Evolutionary conservation across 1,140 invertebrate genomes (phyloP).

Genomic region (Steinernema khuongi): DNA sequence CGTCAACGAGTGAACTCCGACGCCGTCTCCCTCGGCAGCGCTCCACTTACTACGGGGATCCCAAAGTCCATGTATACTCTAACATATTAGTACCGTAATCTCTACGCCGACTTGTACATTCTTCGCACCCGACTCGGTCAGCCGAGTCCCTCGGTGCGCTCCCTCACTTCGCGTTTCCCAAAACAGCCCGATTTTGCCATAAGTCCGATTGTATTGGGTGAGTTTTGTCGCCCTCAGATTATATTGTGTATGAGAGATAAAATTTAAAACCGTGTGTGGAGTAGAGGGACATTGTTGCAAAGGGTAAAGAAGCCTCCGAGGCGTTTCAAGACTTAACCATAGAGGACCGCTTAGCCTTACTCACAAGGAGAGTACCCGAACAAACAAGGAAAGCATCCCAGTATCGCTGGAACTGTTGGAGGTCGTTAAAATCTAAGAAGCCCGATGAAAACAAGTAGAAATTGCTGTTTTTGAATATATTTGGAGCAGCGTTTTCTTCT

Average conservation of each 20-base stretch:
- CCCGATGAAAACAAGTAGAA: no score
- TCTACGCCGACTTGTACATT: neutral
- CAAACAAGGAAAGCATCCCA: no score
- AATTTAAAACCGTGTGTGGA: neutral
- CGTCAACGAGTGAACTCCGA: constrained; percentile 6
- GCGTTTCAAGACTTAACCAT: no score
- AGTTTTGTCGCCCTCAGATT: neutral
- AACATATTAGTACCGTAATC: neutral
- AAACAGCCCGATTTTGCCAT: constrained; percentile 6
- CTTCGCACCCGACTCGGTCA: neutral
- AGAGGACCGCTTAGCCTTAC: no score
- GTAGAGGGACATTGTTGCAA: no score
- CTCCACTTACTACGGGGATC: constrained; percentile 6
- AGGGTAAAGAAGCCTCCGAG: no score
- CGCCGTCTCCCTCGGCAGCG: neutral
- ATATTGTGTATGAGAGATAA: neutral
- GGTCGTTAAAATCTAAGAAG: no score
- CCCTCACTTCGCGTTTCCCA: constrained; percentile 1
- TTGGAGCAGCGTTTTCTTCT: no score
- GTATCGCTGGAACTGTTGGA: no score
- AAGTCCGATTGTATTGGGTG: neutral
- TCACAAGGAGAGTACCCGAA: no score
- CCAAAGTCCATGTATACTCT: neutral
- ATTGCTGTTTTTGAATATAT: no score
- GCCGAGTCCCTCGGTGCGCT: neutral